A percentile compares a stretch with the other conserved stretches of the same genome.
Evolutionary conservation across 1,140 invertebrate species (phyloP).

Genomic region (Neodiprion pinetum): DNA sequence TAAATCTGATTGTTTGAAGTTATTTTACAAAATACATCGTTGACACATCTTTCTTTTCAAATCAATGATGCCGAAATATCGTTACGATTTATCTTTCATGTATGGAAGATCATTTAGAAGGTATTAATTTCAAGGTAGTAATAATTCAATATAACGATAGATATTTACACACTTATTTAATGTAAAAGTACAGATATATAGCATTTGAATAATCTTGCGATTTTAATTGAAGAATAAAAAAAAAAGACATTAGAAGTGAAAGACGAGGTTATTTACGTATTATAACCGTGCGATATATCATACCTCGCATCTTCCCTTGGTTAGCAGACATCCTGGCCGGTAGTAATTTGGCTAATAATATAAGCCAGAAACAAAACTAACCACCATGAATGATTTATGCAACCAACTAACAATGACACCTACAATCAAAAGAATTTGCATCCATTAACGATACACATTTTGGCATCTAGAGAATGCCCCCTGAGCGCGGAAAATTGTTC

Average conservation of each 20-base stretch:
- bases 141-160: no score
- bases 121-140: no score
- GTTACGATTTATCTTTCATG: no score
- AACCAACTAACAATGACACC: not conserved
- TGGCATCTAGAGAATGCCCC: not conserved
- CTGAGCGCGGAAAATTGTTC: not conserved
- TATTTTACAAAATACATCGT: no score
- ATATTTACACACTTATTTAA: no score
- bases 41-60: no score
- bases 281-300: not conserved
- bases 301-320: constrained; percentile 36
- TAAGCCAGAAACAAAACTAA: not conserved
- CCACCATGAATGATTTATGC: not conserved
- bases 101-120: no score
- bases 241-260: constrained; percentile 9
- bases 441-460: constrained; percentile 19
- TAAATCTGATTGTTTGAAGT: no score
- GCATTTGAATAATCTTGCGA: no score
- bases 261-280: constrained; percentile 19
- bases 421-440: constrained; percentile 17
- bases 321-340: constrained; percentile 25
- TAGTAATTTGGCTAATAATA: not conserved
- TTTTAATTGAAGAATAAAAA: no score
- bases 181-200: no score
- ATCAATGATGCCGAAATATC: no score